phyloP scores from a whole-genome alignment of 2,888 invertebrate genomes.

The Pardosa pseudoannulata region DNA sequence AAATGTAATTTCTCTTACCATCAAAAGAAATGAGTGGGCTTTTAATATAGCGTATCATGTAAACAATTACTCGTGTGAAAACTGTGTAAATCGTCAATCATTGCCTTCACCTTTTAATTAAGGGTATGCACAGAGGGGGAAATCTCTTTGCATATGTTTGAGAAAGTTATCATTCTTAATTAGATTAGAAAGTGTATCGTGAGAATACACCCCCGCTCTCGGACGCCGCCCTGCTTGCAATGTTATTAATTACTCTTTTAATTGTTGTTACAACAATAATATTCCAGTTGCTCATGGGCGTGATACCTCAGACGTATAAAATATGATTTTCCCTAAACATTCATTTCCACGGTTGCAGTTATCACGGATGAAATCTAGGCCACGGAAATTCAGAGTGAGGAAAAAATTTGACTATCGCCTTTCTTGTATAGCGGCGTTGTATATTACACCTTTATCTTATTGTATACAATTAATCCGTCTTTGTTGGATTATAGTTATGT shows the following conservation, averaged over 20 bases:
- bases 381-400: neutral
- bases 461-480: neutral
- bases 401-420: neutral
- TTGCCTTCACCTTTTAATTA: neutral
- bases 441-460: neutral
- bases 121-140: neutral
- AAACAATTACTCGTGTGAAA: too few relatives aligned
- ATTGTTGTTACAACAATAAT: neutral
- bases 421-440: neutral
- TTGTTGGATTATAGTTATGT: neutral
- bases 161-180: neutral
- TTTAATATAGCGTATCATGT: too few relatives aligned
- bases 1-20: too few relatives aligned
- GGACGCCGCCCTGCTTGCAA: neutral
- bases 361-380: neutral
- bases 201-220: slow-evolving; percentile 1
- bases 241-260: slow-evolving; percentile 4
- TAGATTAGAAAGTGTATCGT: slow-evolving; percentile 3
- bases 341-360: neutral
- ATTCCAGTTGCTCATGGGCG: slow-evolving; percentile 4
- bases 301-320: neutral
- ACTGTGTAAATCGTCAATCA: too few relatives aligned
- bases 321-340: neutral
- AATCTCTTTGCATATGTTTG: neutral
- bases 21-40: too few relatives aligned